Percentiles rank a stretch among this genome's conserved stretches.
These are phyloP conservation scores for Drosophila sordidula DNA, from an alignment of 2,888 invertebrate genomes.

Conservation along the genomic window DNA sequence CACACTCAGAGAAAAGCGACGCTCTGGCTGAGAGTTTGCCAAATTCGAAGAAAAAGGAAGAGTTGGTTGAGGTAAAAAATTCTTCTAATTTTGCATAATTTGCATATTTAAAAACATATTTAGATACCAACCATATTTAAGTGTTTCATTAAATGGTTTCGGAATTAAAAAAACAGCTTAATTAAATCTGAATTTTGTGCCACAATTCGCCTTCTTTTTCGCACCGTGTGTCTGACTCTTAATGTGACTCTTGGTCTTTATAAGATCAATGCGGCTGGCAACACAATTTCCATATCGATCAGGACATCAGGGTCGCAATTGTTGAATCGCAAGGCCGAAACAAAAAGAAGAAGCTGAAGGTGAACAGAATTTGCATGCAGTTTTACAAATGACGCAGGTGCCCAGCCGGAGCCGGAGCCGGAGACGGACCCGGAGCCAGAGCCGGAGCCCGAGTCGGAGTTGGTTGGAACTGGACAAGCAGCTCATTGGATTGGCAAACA, in stretches of 20 bases:
- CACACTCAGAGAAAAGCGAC: no score
- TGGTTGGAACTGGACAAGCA: constrained; percentile 22
- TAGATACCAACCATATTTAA: no score
- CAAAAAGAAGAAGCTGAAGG: background rate
- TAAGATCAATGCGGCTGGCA: constrained; percentile 8
- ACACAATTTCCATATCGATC: constrained; percentile 27
- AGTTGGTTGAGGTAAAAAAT: no score
- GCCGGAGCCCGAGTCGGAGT: background rate
- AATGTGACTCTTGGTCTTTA: constrained; percentile 2
- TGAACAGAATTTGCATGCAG: constrained; percentile 19
- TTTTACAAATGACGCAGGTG: constrained; percentile 24
- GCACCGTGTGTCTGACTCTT: background rate
- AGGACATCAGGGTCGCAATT: constrained; percentile 20
- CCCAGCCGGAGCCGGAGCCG: background rate
- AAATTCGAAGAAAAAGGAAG: no score
- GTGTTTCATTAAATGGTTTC: no score
- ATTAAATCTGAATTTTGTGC: no score
- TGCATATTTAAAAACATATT: no score
- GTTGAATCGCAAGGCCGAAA: constrained; percentile 1
- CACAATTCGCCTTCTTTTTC: background rate
- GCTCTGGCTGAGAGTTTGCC: no score
- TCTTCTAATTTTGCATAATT: no score
- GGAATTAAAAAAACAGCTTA: no score
- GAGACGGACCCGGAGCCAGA: background rate
- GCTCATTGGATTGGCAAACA: constrained; percentile 50